phyloP scores from a whole-genome alignment of 2,888 invertebrate species.

The Leucania comma region DNA sequence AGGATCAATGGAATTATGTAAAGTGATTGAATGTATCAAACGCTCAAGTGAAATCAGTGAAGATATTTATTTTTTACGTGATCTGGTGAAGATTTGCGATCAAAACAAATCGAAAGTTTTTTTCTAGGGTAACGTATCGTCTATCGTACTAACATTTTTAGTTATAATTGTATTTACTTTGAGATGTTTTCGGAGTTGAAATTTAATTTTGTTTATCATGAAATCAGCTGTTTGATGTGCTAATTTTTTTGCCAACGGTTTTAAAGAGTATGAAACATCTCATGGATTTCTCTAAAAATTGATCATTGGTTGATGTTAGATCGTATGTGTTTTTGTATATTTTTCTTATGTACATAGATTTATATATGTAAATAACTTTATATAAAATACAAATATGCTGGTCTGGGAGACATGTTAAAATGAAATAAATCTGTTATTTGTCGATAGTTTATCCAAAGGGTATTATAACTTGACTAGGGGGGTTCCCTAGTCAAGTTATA shows the following conservation, averaged over 20 bases:
- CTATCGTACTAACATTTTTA: background rate
- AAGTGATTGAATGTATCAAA: conserved; percentile 6
- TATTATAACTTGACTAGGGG: too few relatives aligned
- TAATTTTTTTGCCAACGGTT: background rate
- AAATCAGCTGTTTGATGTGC: background rate
- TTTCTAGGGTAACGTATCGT: background rate
- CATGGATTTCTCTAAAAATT: background rate
- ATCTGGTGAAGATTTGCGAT: conserved; percentile 13
- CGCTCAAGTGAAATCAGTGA: conserved; percentile 25
- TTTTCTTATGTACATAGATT: background rate
- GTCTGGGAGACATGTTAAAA: conserved; percentile 19
- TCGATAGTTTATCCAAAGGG: background rate
- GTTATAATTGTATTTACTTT: background rate
- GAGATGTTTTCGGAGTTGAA: accelerated
- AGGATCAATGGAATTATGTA: too few relatives aligned
- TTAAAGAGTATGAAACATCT: background rate
- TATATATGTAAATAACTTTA: background rate
- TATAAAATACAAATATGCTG: background rate
- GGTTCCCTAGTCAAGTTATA: too few relatives aligned
- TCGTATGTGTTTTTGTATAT: background rate
- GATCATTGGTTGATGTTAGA: background rate
- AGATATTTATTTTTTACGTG: background rate
- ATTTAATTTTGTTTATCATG: too few relatives aligned
- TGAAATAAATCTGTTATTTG: background rate
- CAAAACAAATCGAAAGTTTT: conserved; percentile 14